Percentiles rank a stretch among this genome's conserved stretches.
Conservation (phyloP, 1,140 invertebrate genomes). For the Drosophila mauritiana region DNA sequence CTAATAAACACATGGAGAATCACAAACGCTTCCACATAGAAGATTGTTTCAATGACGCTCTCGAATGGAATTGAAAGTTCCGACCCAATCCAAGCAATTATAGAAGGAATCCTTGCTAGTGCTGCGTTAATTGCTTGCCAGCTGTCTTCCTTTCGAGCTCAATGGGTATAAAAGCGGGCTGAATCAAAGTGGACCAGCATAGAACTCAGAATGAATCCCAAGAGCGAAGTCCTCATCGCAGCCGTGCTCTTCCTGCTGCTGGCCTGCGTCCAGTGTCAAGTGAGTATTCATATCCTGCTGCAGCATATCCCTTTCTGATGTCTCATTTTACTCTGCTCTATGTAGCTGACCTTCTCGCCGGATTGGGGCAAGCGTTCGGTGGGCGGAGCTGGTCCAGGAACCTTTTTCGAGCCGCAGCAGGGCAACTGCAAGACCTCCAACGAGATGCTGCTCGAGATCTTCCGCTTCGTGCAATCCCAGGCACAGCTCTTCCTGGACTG, state of each 20-base stretch:
- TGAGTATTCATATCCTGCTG: constrained; percentile 20
- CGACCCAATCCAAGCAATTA: constrained; percentile 11
- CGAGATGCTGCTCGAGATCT: constrained; percentile 81
- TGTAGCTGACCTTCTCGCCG: constrained; percentile 81
- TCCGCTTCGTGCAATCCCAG: constrained; percentile 77
- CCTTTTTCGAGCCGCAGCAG: constrained; percentile 64
- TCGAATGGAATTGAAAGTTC: constrained; percentile 3
- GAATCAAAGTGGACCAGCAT: background rate
- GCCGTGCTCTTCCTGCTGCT: constrained; percentile 62
- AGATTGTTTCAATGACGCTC: constrained; percentile 31
- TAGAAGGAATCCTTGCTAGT: constrained; percentile 54
- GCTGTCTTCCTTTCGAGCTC: background rate
- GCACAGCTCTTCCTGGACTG: constrained; percentile 80
- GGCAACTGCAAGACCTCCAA: constrained; percentile 80
- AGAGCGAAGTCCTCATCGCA: constrained; percentile 60
- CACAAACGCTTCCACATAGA: constrained; percentile 69
- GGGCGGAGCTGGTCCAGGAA: constrained; percentile 44
- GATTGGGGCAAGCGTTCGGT: constrained; percentile 82
- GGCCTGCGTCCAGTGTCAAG: constrained; percentile 73
- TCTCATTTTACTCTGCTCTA: background rate
- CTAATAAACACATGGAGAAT: constrained; percentile 76
- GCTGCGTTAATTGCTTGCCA: constrained; percentile 37
- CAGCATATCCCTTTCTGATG: background rate
- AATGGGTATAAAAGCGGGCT: constrained; percentile 55
- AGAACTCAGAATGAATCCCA: constrained; percentile 64